Evolutionary conservation across 2,113 vertebrate species (phyloP).

Genomic region (Oryzias woworae): DNA sequence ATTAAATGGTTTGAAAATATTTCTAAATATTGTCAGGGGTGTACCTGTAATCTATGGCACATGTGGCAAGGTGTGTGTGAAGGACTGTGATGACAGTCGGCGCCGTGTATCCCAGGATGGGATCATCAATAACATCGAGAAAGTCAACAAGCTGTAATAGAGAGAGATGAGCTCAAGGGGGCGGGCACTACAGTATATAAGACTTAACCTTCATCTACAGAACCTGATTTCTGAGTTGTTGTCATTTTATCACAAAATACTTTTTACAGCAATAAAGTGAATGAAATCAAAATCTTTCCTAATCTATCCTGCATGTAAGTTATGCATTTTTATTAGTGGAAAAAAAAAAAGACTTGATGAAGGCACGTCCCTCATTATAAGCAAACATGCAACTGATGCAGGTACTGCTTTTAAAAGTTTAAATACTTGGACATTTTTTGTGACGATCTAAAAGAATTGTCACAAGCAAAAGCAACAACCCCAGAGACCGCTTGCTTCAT

Average conservation of each 20-base stretch:
- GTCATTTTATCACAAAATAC: not conserved
- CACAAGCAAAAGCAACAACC: too few relatives aligned
- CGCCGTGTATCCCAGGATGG: slow-evolving; percentile 87
- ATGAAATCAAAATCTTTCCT: too few relatives aligned
- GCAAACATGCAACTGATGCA: not conserved
- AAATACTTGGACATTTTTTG: not conserved
- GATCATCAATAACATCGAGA: slow-evolving; percentile 88
- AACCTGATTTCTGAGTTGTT: not conserved
- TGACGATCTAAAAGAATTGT: not conserved
- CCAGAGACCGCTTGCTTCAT: not conserved
- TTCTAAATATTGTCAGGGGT: not conserved
- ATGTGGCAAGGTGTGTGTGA: slow-evolving; percentile 88
- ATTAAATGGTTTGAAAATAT: not conserved
- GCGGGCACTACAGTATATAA: not conserved
- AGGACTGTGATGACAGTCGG: slow-evolving; percentile 88
- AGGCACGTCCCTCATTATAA: too few relatives aligned
- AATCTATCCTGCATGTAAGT: too few relatives aligned
- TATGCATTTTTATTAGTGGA: too few relatives aligned
- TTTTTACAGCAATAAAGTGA: too few relatives aligned
- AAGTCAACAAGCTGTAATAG: slow-evolving; percentile 84
- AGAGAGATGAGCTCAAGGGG: slow-evolving; percentile 9
- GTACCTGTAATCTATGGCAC: slow-evolving; percentile 90
- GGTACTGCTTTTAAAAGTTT: not conserved
- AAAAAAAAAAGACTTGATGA: too few relatives aligned
- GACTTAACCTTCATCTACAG: not conserved